Evolutionary conservation across 2,888 invertebrate species (phyloP).

Genomic region (Drepana falcataria): DNA sequence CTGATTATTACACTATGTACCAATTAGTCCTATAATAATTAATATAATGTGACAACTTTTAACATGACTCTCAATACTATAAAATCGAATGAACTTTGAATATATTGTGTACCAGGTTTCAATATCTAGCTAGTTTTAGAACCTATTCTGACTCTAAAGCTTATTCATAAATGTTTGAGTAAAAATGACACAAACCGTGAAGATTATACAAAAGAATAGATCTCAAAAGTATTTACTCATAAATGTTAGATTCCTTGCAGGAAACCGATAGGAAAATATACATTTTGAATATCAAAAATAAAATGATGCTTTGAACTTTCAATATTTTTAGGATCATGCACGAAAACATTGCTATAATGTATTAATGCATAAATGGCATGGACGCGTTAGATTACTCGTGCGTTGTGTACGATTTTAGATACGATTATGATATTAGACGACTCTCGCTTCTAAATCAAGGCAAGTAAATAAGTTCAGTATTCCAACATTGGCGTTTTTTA

Average conservation of each 20-base stretch:
- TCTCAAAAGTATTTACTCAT: constrained; percentile 61
- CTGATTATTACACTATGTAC: constrained; percentile 40
- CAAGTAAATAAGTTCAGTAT: too few relatives aligned
- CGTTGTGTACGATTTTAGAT: not conserved
- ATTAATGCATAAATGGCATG: constrained; percentile 30
- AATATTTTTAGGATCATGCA: constrained; percentile 46
- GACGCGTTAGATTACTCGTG: constrained; percentile 14
- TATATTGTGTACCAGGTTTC: constrained; percentile 25
- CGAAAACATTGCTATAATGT: constrained; percentile 52
- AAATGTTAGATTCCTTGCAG: constrained; percentile 60
- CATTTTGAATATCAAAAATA: constrained; percentile 75
- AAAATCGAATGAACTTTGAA: constrained; percentile 34
- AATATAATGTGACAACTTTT: constrained; percentile 31
- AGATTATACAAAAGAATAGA: constrained; percentile 52
- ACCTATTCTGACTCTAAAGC: constrained; percentile 41
- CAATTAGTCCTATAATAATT: constrained; percentile 24
- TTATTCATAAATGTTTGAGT: constrained; percentile 33
- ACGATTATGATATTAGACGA: not conserved
- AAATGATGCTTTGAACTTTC: constrained; percentile 53
- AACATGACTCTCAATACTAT: constrained; percentile 24
- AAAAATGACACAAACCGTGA: constrained; percentile 54
- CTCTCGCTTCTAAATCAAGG: constrained; percentile 7
- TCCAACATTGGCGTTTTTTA: too few relatives aligned
- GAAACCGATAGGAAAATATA: constrained; percentile 67
- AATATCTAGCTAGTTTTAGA: constrained; percentile 36